These are phyloP conservation scores for Adelphocoris suturalis DNA, from an alignment of 2,888 invertebrate genomes.

Conservation along the genomic window DNA sequence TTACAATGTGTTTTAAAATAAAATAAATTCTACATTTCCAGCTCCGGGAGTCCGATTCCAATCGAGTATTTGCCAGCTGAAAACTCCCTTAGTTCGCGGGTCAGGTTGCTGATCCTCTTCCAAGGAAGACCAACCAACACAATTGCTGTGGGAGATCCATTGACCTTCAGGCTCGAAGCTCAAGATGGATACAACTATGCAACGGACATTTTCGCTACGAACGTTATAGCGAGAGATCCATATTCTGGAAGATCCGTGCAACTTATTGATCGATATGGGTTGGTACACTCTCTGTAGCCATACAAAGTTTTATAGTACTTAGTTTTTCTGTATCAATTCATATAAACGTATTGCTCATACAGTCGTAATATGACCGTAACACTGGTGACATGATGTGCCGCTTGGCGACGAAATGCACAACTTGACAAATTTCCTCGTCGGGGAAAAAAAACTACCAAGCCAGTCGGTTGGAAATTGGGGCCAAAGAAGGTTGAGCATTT, in stretches of 20 bases:
- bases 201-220: constrained; percentile 94
- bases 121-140: constrained; percentile 95
- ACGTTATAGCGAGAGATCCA: constrained; percentile 94
- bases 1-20: too few species aligned
- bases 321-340: too few species aligned
- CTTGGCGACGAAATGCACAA: too few species aligned
- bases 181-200: constrained; percentile 93
- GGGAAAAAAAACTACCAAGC: too few species aligned
- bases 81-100: constrained; percentile 93
- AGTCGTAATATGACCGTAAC: too few species aligned
- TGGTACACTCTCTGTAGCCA: constrained; percentile 74
- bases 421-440: too few species aligned
- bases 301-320: not conserved
- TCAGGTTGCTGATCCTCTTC: constrained; percentile 90
- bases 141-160: constrained; percentile 94
- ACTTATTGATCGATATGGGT: constrained; percentile 93
- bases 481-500: too few species aligned
- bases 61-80: constrained; percentile 95
- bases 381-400: too few species aligned
- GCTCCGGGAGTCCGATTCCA: constrained; percentile 94
- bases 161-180: constrained; percentile 92
- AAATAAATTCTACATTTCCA: constrained; percentile 77
- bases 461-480: too few species aligned
- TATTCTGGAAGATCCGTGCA: constrained; percentile 94
- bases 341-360: too few species aligned